These are phyloP conservation scores for Lophius americanus DNA, from an alignment of 2,797 vertebrate genomes.

Conservation along the genomic window DNA sequence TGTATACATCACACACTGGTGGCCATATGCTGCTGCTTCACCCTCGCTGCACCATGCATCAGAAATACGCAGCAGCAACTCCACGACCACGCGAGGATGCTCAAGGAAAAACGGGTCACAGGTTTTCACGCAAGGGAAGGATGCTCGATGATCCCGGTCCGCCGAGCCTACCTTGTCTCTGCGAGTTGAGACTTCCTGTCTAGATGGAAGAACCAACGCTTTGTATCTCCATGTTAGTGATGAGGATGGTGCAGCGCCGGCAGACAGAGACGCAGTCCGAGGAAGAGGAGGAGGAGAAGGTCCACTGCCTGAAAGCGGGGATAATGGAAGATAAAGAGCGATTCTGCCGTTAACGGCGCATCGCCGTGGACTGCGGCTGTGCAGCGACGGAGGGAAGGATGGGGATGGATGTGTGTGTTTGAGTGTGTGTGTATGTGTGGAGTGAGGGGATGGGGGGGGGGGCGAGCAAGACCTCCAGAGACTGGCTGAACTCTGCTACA, in stretches of 20 bases:
- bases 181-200: constrained; percentile 68
- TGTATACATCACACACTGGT: constrained; percentile 13
- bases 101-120: neutral
- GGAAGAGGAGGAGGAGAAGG: constrained; percentile 22
- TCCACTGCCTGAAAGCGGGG: constrained; percentile 40
- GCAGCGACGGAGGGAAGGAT: constrained; percentile 45
- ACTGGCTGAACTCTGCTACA: constrained; percentile 42
- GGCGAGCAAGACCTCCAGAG: constrained; percentile 58
- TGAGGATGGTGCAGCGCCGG: constrained; percentile 59
- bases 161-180: constrained; percentile 75
- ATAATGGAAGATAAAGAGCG: constrained; percentile 57
- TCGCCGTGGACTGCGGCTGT: constrained; percentile 78
- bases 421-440: neutral
- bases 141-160: constrained; percentile 31
- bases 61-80: constrained; percentile 31
- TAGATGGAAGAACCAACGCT: constrained; percentile 66
- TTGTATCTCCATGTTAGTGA: constrained; percentile 66
- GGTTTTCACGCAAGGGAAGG: constrained; percentile 26
- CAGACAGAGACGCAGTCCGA: constrained; percentile 56
- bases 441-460: constrained; percentile 53
- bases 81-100: constrained; percentile 64
- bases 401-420: neutral
- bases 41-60: constrained; percentile 46
- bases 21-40: constrained; percentile 41
- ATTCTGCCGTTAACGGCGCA: constrained; percentile 70